Conservation (phyloP, 2,888 invertebrate species). For the Nyleta sp. region DNA sequence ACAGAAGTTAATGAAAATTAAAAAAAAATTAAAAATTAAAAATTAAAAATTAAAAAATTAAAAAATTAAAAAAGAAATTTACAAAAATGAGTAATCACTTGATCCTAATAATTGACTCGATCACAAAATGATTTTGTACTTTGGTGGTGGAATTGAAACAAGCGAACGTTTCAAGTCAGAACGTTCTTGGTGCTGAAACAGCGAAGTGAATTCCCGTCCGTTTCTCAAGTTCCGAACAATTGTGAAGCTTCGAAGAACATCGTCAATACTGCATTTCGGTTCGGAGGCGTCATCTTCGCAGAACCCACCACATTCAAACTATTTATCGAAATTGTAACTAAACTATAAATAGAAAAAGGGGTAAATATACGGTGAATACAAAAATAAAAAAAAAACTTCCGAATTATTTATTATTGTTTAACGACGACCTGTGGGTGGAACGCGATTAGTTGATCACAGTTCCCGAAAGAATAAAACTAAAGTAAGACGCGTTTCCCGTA, state of each 20-base stretch:
- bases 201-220: constrained; percentile 13
- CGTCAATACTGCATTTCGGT: constrained; percentile 29
- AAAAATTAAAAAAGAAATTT: constrained; percentile 8
- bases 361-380: background rate
- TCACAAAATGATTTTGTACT: constrained; percentile 45
- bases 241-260: constrained; percentile 42
- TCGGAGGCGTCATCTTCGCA: background rate
- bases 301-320: constrained; percentile 22
- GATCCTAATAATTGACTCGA: constrained; percentile 13
- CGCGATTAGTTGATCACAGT: constrained; percentile 21
- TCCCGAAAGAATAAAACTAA: background rate
- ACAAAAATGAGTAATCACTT: constrained; percentile 9
- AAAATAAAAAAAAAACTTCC: constrained; percentile 13
- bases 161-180: constrained; percentile 23
- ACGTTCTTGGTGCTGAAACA: constrained; percentile 38
- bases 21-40: no score
- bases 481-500: constrained; percentile 16
- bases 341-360: constrained; percentile 12
- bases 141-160: constrained; percentile 21
- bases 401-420: constrained; percentile 6
- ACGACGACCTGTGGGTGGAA: constrained; percentile 11
- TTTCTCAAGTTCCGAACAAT: constrained; percentile 33
- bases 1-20: no score
- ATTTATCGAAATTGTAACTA: constrained; percentile 17
- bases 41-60: background rate